Evolutionary conservation across 2,888 invertebrate species (phyloP), one percentile per base, ranked within the genome.

Genomic region (Lottia gigantea): DNA sequence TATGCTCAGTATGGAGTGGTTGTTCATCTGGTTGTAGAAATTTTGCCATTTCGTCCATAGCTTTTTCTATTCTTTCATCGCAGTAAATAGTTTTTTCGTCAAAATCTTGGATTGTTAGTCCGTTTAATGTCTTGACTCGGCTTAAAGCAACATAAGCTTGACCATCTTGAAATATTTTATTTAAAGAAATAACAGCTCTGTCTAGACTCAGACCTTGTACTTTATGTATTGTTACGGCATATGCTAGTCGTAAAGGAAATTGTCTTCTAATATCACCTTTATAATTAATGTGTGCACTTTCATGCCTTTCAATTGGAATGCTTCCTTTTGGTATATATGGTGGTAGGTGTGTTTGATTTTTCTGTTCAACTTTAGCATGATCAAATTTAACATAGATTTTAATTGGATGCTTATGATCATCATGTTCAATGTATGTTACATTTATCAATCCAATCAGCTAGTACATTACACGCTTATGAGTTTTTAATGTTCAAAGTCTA

Each of bases 131-230:
- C 14, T 66, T 74, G 7, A 71, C 74, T 25, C 74, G 45, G 25
- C 74, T 71, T 11, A 74, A 49, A 12, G 74, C 74, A 25, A 74
- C 74, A 67, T 74, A 73, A 12, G 74, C 71, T 31, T 71, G 71
- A 8, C 74, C 74, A n/a, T 26, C 55, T 31, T 68, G 47, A 69
- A 74, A 74, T 26, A 66, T 64, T 64, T 62, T 68, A 14, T 69
- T 62, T n/a, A 74, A 61, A 11, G 61, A 64, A 25, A 74, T 70
- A 62, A 72, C 71, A 25, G 67, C 66, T 45, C 62, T 45, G 14
- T 62, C 25, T 1, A 67, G 62, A 8, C 67, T 74, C 15, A 71
- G 19, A 31, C 74, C 74, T 40, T 74, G 74, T 25, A 74, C 71
- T 40, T 74, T 72, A 31, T 74, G 74, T 45, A 70, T 45, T 8